Conservation (phyloP, 2,888 invertebrate genomes). For the Parthenolecanium corni region DNA sequence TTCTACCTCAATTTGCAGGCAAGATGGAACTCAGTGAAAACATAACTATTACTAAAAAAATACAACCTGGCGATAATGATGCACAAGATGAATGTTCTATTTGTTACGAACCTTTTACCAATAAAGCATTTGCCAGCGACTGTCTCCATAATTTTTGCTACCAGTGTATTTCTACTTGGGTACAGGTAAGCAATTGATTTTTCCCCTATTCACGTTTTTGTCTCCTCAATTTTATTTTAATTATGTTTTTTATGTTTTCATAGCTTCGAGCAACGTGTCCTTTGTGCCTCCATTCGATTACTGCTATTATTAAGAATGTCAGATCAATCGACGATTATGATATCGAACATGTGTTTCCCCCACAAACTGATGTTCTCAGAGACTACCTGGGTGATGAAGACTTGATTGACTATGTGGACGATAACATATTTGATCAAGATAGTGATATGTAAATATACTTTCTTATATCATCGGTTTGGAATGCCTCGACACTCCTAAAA, state of each 20-base stretch:
- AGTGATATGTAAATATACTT: neutral
- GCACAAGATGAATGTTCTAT: slow-evolving; percentile 16
- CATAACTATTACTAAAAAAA: too few species aligned
- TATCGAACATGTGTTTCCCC: slow-evolving; percentile 9
- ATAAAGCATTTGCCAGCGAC: slow-evolving; percentile 14
- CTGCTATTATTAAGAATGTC: slow-evolving; percentile 5
- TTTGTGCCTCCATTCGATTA: slow-evolving; percentile 12
- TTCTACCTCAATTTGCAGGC: too few species aligned
- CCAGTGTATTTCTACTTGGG: slow-evolving; percentile 12
- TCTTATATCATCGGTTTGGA: neutral
- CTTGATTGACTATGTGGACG: neutral
- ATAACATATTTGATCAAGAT: neutral
- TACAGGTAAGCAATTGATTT: neutral
- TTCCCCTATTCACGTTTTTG: neutral
- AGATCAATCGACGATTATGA: slow-evolving; percentile 23
- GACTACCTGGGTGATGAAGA: neutral
- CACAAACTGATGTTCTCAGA: slow-evolving; percentile 3
- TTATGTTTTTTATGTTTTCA: neutral
- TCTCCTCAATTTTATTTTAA: neutral
- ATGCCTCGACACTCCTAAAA: neutral
- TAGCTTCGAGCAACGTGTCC: slow-evolving; percentile 19
- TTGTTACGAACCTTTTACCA: slow-evolving; percentile 19
- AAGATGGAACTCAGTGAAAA: too few species aligned
- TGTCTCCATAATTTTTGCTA: slow-evolving; percentile 23
- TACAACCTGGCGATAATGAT: neutral